Conservation (phyloP, 2,888 invertebrate genomes). For the Lepidocyrtoides sp. region DNA sequence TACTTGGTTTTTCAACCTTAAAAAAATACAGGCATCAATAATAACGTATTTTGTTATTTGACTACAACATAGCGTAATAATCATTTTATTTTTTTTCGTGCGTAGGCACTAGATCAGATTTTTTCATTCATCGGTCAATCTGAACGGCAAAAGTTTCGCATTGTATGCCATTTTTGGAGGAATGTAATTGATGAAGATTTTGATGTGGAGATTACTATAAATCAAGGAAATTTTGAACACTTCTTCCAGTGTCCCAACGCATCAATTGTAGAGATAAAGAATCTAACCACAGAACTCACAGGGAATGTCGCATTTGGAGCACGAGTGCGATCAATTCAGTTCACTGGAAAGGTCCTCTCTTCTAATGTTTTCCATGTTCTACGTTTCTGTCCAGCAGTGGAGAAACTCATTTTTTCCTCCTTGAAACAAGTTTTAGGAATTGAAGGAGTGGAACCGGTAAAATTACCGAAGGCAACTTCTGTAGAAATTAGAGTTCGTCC, state of each 20-base stretch:
- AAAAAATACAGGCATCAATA: no score
- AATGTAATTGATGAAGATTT: constrained; percentile 70
- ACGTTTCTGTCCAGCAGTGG: constrained; percentile 58
- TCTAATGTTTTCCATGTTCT: constrained; percentile 72
- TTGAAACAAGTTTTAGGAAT: constrained; percentile 76
- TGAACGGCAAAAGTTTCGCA: constrained; percentile 57
- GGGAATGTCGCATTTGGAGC: constrained; percentile 60
- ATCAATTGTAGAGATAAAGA: constrained; percentile 55
- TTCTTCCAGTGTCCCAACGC: constrained; percentile 67
- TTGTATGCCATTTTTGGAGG: constrained; percentile 68
- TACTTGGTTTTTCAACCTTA: no score
- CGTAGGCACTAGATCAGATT: not conserved
- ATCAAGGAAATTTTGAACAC: constrained; percentile 54
- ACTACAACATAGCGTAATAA: no score
- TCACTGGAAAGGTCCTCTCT: constrained; percentile 77
- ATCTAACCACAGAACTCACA: constrained; percentile 68
- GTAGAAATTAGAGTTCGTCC: constrained; percentile 74
- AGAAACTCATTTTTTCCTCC: constrained; percentile 49
- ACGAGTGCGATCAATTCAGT: constrained; percentile 45
- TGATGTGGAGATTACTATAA: constrained; percentile 70
- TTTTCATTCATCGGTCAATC: constrained; percentile 26
- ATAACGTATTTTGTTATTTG: no score
- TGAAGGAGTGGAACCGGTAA: constrained; percentile 71
- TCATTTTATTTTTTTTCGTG: no score
- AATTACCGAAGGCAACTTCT: constrained; percentile 49